Evolutionary conservation across 1,140 invertebrate species (phyloP).

Genomic region (Chelonus insularis): DNA sequence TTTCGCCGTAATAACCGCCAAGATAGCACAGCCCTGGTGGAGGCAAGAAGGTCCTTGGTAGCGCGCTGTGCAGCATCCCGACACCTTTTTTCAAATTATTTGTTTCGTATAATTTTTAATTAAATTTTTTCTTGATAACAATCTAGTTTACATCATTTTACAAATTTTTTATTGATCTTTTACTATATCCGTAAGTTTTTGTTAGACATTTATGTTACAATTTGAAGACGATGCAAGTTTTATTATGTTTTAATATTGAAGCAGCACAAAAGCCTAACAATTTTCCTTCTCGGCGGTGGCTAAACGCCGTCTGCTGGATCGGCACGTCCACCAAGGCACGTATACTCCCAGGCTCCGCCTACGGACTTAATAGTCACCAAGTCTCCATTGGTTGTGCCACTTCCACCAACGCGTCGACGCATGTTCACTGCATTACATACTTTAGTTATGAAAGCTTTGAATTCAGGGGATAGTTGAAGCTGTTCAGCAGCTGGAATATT

Average conservation of each 20-base stretch:
- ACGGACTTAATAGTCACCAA: slow-evolving; percentile 11
- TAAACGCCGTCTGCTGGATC: slow-evolving; percentile 51
- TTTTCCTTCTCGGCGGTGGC: slow-evolving; percentile 43
- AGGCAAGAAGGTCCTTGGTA: slow-evolving; percentile 51
- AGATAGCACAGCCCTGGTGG: slow-evolving; percentile 48
- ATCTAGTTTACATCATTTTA: neutral
- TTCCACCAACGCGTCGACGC: slow-evolving; percentile 18
- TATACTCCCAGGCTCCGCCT: slow-evolving; percentile 47
- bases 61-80: slow-evolving; percentile 52
- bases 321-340: slow-evolving; percentile 33
- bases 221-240: neutral
- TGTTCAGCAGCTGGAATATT: slow-evolving; percentile 24
- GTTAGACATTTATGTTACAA: neutral
- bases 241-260: neutral
- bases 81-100: neutral
- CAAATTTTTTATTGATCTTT: neutral
- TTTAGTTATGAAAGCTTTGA: neutral
- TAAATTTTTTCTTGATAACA: neutral
- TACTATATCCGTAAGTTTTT: neutral
- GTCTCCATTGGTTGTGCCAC: slow-evolving; percentile 36
- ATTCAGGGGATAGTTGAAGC: slow-evolving; percentile 29
- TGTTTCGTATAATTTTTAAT: neutral
- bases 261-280: slow-evolving; percentile 17
- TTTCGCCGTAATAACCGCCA: slow-evolving; percentile 47
- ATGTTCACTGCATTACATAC: neutral